These are phyloP conservation scores for Dryas iulia DNA, from an alignment of 1,140 invertebrate genomes.

Conservation along the genomic window DNA sequence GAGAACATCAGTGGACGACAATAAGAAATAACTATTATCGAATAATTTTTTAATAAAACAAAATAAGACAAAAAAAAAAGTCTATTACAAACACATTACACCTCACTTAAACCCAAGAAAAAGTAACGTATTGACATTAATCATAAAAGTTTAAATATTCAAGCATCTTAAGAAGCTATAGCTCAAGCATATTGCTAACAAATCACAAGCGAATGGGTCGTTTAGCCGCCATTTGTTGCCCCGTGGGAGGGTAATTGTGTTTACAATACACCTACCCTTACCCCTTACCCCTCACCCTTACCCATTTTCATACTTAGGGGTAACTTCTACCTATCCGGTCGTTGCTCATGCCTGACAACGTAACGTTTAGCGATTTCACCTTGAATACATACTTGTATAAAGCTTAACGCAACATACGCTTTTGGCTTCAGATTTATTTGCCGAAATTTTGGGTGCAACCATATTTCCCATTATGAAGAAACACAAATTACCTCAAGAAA, in stretches of 20 bases:
- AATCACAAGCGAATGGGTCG: conserved; percentile 76
- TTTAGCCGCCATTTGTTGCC: conserved; percentile 74
- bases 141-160: neutral
- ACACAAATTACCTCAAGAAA: too few relatives aligned
- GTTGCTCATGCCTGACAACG: conserved; percentile 33
- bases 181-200: conserved; percentile 77
- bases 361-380: conserved; percentile 43
- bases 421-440: conserved; percentile 21
- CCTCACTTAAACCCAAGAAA: neutral
- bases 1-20: too few relatives aligned
- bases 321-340: conserved; percentile 25
- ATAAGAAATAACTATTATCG: too few relatives aligned
- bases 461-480: too few relatives aligned
- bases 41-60: too few relatives aligned
- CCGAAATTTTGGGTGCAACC: too few relatives aligned
- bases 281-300: conserved; percentile 23
- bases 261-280: conserved; percentile 55
- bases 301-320: conserved; percentile 24
- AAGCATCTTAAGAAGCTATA: conserved; percentile 46
- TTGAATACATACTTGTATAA: conserved; percentile 27
- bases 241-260: conserved; percentile 70
- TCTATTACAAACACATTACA: neutral
- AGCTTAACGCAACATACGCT: conserved; percentile 26
- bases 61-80: too few relatives aligned
- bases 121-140: neutral